These are phyloP conservation scores for Neodon shergylaensis DNA, from an alignment of 2,113 vertebrate species.

Conservation along the genomic window DNA sequence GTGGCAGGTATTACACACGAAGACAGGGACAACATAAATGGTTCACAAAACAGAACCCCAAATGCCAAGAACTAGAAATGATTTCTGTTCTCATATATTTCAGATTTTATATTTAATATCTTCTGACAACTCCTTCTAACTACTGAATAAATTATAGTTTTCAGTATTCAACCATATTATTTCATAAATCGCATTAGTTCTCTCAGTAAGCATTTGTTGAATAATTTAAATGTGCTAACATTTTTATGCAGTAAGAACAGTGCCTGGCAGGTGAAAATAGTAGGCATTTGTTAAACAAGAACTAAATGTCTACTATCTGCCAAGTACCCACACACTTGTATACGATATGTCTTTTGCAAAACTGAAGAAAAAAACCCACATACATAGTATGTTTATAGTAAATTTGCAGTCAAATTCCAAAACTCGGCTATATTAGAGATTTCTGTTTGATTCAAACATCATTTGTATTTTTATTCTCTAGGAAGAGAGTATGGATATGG, in stretches of 20 bases:
- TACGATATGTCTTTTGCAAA: neutral
- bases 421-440: neutral
- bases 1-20: neutral
- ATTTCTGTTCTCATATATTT: neutral
- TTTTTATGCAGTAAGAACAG: neutral
- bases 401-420: neutral
- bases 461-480: neutral
- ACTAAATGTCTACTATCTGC: neutral
- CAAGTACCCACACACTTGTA: neutral
- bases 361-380: neutral
- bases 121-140: conserved; percentile 31
- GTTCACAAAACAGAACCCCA: neutral
- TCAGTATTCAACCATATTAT: conserved; percentile 28
- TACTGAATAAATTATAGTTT: conserved; percentile 36
- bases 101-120: neutral
- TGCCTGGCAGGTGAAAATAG: neutral
- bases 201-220: conserved; percentile 31
- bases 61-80: neutral
- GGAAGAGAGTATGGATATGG: no score
- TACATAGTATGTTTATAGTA: neutral
- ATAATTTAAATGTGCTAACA: conserved; percentile 28
- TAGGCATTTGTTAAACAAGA: conserved; percentile 38
- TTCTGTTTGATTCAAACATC: neutral
- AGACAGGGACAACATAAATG: neutral
- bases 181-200: conserved; percentile 25